These are phyloP conservation scores for Apteryx owenii DNA, from an alignment of 2,113 vertebrate genomes.

Conservation along the genomic window DNA sequence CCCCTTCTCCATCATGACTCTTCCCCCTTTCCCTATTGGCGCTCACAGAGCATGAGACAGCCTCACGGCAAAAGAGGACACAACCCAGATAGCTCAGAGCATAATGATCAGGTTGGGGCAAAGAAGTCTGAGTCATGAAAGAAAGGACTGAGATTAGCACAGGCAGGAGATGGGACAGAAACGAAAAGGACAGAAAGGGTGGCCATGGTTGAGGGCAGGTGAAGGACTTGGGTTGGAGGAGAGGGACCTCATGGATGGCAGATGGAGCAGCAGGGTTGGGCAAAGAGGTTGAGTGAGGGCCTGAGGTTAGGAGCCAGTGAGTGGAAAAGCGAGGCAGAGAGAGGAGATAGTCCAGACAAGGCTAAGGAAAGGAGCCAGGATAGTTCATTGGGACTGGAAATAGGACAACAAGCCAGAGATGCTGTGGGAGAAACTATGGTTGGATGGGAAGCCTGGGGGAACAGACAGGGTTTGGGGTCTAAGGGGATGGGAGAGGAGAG, in stretches of 20 bases:
- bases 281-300: background rate
- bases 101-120: background rate
- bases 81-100: background rate
- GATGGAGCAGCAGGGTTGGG: background rate
- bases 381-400: background rate
- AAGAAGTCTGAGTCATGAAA: background rate
- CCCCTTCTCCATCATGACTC: background rate
- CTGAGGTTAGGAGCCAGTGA: background rate
- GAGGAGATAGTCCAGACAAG: background rate
- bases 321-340: background rate
- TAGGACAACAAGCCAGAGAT: background rate
- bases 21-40: background rate
- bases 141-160: background rate
- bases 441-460: background rate
- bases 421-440: background rate
- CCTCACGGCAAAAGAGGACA: background rate
- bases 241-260: background rate
- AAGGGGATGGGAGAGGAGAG: background rate
- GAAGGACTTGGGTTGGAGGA: accelerated
- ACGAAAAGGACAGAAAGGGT: background rate
- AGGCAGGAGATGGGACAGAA: background rate
- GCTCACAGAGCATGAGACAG: background rate
- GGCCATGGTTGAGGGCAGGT: background rate
- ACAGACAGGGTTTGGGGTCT: background rate
- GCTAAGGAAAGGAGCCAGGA: background rate